Conservation (phyloP, 2,888 invertebrate genomes). For the Sarcophaga subvicina region DNA sequence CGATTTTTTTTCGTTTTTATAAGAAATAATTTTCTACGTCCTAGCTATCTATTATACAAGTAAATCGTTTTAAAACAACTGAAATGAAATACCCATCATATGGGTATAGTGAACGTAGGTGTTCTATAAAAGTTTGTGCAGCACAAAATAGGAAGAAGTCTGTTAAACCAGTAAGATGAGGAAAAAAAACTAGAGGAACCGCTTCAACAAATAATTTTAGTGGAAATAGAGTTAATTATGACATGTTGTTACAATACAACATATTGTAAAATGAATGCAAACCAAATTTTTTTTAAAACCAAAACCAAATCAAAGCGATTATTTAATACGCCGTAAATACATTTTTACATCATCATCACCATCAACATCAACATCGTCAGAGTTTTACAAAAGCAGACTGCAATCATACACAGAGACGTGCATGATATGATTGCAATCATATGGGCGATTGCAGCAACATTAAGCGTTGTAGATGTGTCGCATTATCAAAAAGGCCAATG, state of each 20-base stretch:
- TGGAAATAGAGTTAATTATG: slow-evolving; percentile 60
- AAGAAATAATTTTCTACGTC: too few relatives aligned
- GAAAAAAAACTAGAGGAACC: slow-evolving; percentile 57
- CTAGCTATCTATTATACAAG: too few relatives aligned
- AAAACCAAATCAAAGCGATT: slow-evolving; percentile 38
- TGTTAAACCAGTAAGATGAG: slow-evolving; percentile 22
- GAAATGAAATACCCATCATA: neutral
- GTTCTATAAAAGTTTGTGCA: neutral
- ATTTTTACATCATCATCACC: slow-evolving; percentile 58
- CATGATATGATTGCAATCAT: neutral
- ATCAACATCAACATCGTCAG: neutral
- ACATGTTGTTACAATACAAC: slow-evolving; percentile 31
- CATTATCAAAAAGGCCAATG: slow-evolving; percentile 60
- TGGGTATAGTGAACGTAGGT: neutral
- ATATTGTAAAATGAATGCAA: neutral
- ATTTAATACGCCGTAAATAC: slow-evolving; percentile 50
- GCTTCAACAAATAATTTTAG: slow-evolving; percentile 41
- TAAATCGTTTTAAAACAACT: too few relatives aligned
- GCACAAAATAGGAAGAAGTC: slow-evolving; percentile 44
- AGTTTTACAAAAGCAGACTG: neutral
- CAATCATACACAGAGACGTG: neutral
- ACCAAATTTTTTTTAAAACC: neutral
- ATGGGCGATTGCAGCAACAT: slow-evolving; percentile 10
- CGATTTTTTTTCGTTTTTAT: too few relatives aligned
- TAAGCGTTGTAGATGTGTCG: slow-evolving; percentile 10